These are phyloP conservation scores for Busseola fusca DNA, from an alignment of 2,888 invertebrate species.

Conservation along the genomic window DNA sequence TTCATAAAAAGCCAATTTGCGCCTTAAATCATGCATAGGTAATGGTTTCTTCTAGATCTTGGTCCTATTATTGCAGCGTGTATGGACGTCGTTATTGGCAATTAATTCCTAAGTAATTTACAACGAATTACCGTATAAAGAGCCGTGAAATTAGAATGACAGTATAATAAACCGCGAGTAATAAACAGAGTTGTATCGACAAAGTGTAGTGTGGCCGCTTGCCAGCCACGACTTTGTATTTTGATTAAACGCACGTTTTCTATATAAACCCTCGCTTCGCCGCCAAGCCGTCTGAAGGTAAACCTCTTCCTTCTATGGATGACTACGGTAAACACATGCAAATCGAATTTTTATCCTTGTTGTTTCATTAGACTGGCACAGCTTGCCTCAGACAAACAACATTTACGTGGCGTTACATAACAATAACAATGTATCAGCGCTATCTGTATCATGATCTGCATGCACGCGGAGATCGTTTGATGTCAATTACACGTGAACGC, in stretches of 20 bases:
- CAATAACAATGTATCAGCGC: conserved; percentile 49
- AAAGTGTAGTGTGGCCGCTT: conserved; percentile 68
- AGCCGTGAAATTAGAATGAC: conserved; percentile 69
- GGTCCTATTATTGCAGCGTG: conserved; percentile 33
- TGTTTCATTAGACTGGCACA: conserved; percentile 51
- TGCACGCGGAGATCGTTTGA: conserved; percentile 58
- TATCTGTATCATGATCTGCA: conserved; percentile 57
- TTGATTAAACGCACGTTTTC: conserved; percentile 70
- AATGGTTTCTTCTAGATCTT: conserved; percentile 22
- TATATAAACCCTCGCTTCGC: conserved; percentile 62
- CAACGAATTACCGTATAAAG: conserved; percentile 45
- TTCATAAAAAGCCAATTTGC: conserved; percentile 54
- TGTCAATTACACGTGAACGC: conserved; percentile 64
- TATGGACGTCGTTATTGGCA: conserved; percentile 35
- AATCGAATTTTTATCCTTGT: conserved; percentile 60
- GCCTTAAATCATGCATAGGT: conserved; percentile 39
- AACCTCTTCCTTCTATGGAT: conserved; percentile 70
- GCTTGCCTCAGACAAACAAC: conserved; percentile 28
- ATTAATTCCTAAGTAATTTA: conserved; percentile 43
- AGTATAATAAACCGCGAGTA: conserved; percentile 69
- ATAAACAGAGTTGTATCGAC: conserved; percentile 68
- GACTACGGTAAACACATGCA: conserved; percentile 71
- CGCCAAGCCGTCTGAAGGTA: conserved; percentile 83
- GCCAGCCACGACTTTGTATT: conserved; percentile 70
- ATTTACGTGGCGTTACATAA: conserved; percentile 43